Evolutionary conservation across 2,113 vertebrate species (phyloP), one percentile per base, ranked within the genome.

Genomic region (Illadopsis cleaveri): DNA sequence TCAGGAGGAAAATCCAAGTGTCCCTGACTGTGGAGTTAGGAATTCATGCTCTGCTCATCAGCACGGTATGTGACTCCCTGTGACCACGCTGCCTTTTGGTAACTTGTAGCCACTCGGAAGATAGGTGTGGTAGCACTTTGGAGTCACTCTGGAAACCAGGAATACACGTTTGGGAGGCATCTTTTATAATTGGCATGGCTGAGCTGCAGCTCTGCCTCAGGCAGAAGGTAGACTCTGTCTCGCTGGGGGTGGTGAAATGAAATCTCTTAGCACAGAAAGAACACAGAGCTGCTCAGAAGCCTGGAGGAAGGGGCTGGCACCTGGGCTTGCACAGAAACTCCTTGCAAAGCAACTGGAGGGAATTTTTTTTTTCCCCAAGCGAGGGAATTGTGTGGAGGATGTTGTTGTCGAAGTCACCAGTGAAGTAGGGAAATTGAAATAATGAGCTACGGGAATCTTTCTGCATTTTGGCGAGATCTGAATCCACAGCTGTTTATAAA

Each of bases 131-230:
- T 68, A 90, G 69, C 81, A 86, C 71, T 82, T 80, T 7, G 30
- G 80, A 92, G 89, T 94, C 84, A 76, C 82, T 96, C 89, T 84
- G 80, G 75, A 96, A 97, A 97, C 92, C 91, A 94, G 95, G 94
- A 94, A 91, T 96, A 96, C 94, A 94, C 91, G 89, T 96, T 95
- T 92, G 91, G 91, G 95, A 96, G 89, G 84, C 92, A 95, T 96
- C 82, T 93, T 91, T 96, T 94, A 76, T 92, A 96, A 97, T 93
- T 96, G 94, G 82, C 89, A 95, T 61, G 91, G 94, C 85, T 94
- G 82, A 79, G 48, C 78, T 69, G 84, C 94, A 94, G 94, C 78
- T 85, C 82, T 82, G 82, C 97, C 90, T 91, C 83, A 87, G 95
- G 95, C 89, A 93, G 91, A 91, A 82, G 79, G 58, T 87, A 89